phyloP scores from a whole-genome alignment of 2,113 vertebrate genomes.

The Rhadina sibilatrix region DNA sequence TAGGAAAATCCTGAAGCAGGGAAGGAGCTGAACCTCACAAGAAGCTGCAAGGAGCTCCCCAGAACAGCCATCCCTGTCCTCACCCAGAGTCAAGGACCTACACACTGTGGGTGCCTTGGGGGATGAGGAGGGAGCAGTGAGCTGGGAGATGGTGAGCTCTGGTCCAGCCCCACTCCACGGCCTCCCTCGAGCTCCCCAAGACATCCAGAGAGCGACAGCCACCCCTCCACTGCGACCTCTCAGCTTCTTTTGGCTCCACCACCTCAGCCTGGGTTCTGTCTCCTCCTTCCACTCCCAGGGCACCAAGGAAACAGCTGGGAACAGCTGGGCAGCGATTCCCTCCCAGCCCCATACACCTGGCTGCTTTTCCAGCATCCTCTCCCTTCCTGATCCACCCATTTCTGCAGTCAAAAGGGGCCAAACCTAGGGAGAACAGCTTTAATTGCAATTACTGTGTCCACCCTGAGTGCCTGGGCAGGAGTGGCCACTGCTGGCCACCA shows the following conservation, averaged over 20 bases:
- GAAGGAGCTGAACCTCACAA: neutral
- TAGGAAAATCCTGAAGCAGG: neutral
- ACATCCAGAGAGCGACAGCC: accelerated
- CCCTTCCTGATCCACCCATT: neutral
- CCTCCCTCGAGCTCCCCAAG: neutral
- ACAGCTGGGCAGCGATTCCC: neutral
- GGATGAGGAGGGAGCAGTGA: neutral
- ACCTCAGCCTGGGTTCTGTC: neutral
- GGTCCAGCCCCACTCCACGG: neutral
- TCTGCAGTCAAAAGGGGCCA: neutral
- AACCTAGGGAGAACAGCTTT: neutral
- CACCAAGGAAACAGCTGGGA: accelerated
- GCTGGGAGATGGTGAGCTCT: neutral
- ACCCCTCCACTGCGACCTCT: neutral
- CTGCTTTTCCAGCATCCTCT: neutral
- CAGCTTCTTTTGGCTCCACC: neutral
- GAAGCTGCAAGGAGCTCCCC: neutral
- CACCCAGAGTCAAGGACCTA: accelerated
- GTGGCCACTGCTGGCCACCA: neutral
- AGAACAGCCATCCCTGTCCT: neutral
- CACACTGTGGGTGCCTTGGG: accelerated
- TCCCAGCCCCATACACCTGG: accelerated
- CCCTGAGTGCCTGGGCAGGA: neutral
- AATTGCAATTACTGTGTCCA: neutral
- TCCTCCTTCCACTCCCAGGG: neutral